Conservation (phyloP, 1,140 invertebrate species). For the Subanguina moxae region DNA sequence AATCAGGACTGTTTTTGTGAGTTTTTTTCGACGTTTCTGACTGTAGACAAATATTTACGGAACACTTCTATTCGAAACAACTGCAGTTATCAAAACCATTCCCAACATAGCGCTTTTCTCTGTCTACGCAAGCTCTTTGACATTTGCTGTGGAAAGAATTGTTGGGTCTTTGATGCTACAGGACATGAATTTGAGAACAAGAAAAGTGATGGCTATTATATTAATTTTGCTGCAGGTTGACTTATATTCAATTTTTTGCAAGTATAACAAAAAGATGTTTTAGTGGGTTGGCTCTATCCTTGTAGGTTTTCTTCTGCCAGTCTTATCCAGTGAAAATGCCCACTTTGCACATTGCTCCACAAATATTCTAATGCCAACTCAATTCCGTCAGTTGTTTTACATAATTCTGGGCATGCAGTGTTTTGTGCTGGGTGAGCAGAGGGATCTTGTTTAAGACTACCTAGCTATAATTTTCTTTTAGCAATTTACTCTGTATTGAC, state of each 20-base stretch:
- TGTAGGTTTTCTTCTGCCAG: background rate
- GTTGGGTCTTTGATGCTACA: slow-evolving; percentile 21
- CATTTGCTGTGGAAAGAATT: slow-evolving; percentile 29
- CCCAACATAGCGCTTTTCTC: slow-evolving; percentile 32
- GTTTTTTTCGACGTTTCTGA: background rate
- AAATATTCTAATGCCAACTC: slow-evolving; percentile 24
- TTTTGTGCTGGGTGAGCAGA: slow-evolving; percentile 18
- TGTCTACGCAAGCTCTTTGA: slow-evolving; percentile 18
- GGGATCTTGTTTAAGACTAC: too few species aligned
- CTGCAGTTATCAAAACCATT: slow-evolving; percentile 26
- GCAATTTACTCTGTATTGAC: slow-evolving; percentile 38
- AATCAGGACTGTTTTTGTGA: slow-evolving; percentile 22
- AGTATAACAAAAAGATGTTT: background rate
- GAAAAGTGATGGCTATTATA: slow-evolving; percentile 13
- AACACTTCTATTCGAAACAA: too few species aligned
- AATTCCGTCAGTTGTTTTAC: slow-evolving; percentile 20
- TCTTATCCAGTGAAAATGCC: background rate
- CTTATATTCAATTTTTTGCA: background rate
- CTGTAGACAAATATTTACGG: background rate
- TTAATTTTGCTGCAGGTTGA: slow-evolving; percentile 21
- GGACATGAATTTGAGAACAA: background rate
- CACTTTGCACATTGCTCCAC: slow-evolving; percentile 6
- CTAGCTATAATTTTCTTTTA: too few species aligned
- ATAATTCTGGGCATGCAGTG: slow-evolving; percentile 23
- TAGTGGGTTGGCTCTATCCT: slow-evolving; percentile 22